A percentile compares a stretch with the other conserved stretches of the same genome.
phyloP scores from a whole-genome alignment of 2,113 vertebrate genomes.

The Chrysemys picta region DNA sequence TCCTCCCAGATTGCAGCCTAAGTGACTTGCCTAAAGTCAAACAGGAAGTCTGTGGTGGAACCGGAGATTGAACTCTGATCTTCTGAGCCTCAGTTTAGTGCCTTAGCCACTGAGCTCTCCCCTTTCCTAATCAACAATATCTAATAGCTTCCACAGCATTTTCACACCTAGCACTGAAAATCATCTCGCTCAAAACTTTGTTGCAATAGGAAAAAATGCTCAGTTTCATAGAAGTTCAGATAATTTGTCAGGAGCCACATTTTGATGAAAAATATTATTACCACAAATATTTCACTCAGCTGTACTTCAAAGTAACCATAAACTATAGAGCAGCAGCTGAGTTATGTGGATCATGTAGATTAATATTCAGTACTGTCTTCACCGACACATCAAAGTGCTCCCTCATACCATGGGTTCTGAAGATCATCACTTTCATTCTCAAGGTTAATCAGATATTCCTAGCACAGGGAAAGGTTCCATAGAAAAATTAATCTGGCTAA shows the following conservation, averaged over 20 bases:
- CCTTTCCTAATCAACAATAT: too few relatives aligned
- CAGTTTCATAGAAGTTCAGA: too few relatives aligned
- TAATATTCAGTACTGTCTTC: conserved; percentile 7
- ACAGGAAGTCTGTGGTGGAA: neutral
- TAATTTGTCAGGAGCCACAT: too few relatives aligned
- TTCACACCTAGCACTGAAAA: too few relatives aligned
- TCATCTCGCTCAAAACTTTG: too few relatives aligned
- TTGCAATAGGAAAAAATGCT: too few relatives aligned
- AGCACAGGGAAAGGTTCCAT: neutral
- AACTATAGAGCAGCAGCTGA: neutral
- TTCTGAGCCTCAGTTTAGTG: neutral
- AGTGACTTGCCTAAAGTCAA: neutral
- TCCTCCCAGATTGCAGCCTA: neutral
- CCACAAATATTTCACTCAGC: neutral
- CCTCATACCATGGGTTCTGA: neutral
- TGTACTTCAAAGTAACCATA: neutral
- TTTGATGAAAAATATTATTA: too few relatives aligned
- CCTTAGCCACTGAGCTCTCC: too few relatives aligned
- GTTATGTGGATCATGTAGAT: neutral
- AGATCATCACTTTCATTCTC: conserved; percentile 2
- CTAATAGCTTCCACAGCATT: too few relatives aligned
- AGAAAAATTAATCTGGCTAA: conserved; percentile 35
- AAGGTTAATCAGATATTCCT: conserved; percentile 20
- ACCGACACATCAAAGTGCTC: neutral
- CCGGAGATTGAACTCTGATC: neutral